phyloP scores from a whole-genome alignment of 2,113 vertebrate genomes.

The Amblyornis subalaris region DNA sequence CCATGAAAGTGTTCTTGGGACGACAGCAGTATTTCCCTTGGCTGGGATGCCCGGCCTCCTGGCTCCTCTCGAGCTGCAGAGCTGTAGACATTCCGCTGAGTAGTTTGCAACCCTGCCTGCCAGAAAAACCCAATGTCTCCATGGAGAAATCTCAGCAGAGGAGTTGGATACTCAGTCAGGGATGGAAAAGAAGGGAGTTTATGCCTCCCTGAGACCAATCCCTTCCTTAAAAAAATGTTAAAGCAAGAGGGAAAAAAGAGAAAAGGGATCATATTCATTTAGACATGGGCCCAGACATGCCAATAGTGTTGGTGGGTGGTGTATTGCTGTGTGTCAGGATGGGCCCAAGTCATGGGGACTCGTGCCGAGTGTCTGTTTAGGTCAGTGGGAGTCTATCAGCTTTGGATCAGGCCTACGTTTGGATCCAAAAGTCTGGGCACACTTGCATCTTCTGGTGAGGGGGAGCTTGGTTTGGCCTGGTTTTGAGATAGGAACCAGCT shows the following conservation, averaged over 20 bases:
- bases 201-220: constrained; percentile 26
- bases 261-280: background rate
- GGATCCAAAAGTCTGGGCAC: background rate
- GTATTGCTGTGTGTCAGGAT: background rate
- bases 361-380: background rate
- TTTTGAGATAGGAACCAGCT: constrained; percentile 56
- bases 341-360: background rate
- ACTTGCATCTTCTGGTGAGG: constrained; percentile 15
- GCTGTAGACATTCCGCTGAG: constrained; percentile 62
- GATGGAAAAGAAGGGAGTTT: constrained; percentile 23
- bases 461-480: constrained; percentile 27
- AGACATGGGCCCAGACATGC: background rate
- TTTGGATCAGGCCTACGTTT: background rate
- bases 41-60: constrained; percentile 61
- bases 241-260: background rate
- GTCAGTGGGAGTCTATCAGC: background rate
- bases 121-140: constrained; percentile 71
- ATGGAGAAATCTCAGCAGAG: constrained; percentile 51
- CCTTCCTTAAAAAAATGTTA: background rate
- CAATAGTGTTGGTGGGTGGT: background rate
- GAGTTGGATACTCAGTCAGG: constrained; percentile 5
- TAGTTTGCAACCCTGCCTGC: constrained; percentile 60
- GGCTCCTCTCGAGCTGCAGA: constrained; percentile 61
- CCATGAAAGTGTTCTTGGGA: constrained; percentile 62
- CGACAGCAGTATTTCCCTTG: constrained; percentile 72